Conservation (phyloP, 2,113 vertebrate species). For the Phoenicopterus ruber region DNA sequence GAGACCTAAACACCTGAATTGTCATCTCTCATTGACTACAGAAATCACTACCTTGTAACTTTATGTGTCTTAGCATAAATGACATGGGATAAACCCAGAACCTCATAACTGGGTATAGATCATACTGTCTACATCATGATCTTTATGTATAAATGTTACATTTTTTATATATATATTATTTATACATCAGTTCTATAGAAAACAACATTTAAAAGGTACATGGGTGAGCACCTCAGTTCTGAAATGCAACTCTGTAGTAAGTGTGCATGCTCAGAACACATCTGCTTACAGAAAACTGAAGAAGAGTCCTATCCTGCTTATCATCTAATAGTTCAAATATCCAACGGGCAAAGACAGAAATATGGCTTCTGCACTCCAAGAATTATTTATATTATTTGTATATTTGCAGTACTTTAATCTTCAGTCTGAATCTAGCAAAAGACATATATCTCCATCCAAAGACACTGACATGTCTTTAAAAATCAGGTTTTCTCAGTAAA, state of each 20-base stretch:
- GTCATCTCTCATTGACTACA: not conserved
- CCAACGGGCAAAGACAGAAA: not conserved
- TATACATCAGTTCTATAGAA: not conserved
- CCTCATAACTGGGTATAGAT: not conserved
- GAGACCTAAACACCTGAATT: not conserved
- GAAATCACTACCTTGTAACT: not conserved
- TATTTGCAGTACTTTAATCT: not conserved
- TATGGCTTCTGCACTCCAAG: not conserved
- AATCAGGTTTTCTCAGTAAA: not conserved
- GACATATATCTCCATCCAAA: not conserved
- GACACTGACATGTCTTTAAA: not conserved
- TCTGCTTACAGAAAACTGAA: not conserved
- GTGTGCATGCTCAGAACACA: not conserved
- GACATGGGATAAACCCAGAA: not conserved
- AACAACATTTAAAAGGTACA: not conserved
- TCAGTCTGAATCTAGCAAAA: not conserved
- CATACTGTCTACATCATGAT: not conserved
- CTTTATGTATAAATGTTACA: not conserved
- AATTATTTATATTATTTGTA: not conserved
- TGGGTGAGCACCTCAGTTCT: not conserved
- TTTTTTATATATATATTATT: not conserved
- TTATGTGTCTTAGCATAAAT: not conserved
- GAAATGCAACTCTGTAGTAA: not conserved
- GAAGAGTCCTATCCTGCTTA: not conserved
- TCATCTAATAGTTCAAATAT: not conserved